phyloP scores from a whole-genome alignment of 1,140 invertebrate species.

The Leptopilina boulardi region DNA sequence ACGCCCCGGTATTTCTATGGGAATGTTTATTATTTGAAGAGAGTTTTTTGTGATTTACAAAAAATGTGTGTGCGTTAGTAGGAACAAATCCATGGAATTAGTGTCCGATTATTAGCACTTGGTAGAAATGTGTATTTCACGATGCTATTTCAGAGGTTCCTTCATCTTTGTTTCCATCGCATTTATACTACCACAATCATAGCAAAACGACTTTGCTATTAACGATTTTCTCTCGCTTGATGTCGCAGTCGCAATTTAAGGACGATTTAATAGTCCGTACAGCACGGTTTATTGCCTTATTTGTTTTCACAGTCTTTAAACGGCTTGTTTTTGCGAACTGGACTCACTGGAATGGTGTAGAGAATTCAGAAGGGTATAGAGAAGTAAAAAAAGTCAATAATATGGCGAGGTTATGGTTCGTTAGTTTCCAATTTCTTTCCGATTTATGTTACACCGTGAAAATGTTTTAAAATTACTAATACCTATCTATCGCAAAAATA shows the following conservation, averaged over 20 bases:
- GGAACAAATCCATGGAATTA: background rate
- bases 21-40: background rate
- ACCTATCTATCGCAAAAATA: no score
- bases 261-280: slow-evolving; percentile 62
- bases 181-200: slow-evolving; percentile 45
- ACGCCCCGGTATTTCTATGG: no score
- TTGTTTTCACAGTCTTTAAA: slow-evolving; percentile 64
- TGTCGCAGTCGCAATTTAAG: slow-evolving; percentile 45
- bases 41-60: background rate
- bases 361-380: slow-evolving; percentile 47
- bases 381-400: slow-evolving; percentile 44
- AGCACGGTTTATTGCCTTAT: slow-evolving; percentile 68
- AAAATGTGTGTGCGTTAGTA: background rate
- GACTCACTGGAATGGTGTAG: slow-evolving; percentile 39
- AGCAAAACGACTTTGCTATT: slow-evolving; percentile 50
- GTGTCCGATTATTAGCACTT: slow-evolving; percentile 17
- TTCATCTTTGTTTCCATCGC: slow-evolving; percentile 48
- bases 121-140: slow-evolving; percentile 8
- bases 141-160: background rate
- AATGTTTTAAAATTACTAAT: no score
- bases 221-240: slow-evolving; percentile 53
- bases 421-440: slow-evolving; percentile 44
- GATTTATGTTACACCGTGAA: slow-evolving; percentile 34
- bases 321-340: slow-evolving; percentile 65
- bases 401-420: slow-evolving; percentile 39